A percentile compares a stretch with the other conserved stretches of the same genome.
Conservation (phyloP, 2,888 invertebrate species). For the Cosmopolites sordidus region DNA sequence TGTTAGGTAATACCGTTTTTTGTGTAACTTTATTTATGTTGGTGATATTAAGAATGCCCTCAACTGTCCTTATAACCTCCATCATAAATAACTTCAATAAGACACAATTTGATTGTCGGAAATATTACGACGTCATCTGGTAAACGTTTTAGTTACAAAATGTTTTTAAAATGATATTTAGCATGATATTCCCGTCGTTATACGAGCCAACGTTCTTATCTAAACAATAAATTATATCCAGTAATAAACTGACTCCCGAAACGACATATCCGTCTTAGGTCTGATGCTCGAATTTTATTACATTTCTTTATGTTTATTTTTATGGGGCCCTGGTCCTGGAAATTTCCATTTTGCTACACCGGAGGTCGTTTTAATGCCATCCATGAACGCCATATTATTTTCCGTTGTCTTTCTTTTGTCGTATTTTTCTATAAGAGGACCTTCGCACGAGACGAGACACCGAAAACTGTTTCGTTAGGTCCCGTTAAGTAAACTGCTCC, state of each 20-base stretch:
- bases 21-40: too few relatives aligned
- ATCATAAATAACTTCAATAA: too few relatives aligned
- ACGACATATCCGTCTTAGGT: neutral
- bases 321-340: neutral
- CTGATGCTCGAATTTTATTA: neutral
- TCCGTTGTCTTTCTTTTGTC: neutral
- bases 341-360: slow-evolving; percentile 1
- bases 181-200: neutral
- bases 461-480: neutral
- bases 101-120: too few relatives aligned
- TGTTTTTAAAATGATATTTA: too few relatives aligned
- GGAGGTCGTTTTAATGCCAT: neutral
- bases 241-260: neutral
- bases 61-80: too few relatives aligned
- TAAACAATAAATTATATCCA: neutral
- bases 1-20: too few relatives aligned
- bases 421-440: neutral
- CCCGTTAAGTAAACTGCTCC: neutral
- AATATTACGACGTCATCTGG: too few relatives aligned
- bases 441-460: neutral
- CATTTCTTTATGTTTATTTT: slow-evolving; percentile 2
- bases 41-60: too few relatives aligned
- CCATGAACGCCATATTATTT: neutral
- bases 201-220: neutral
- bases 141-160: too few relatives aligned